Evolutionary conservation across 2,113 vertebrate genomes (phyloP), one percentile per base, ranked within the genome.

Genomic region (Geococcyx californianus): DNA sequence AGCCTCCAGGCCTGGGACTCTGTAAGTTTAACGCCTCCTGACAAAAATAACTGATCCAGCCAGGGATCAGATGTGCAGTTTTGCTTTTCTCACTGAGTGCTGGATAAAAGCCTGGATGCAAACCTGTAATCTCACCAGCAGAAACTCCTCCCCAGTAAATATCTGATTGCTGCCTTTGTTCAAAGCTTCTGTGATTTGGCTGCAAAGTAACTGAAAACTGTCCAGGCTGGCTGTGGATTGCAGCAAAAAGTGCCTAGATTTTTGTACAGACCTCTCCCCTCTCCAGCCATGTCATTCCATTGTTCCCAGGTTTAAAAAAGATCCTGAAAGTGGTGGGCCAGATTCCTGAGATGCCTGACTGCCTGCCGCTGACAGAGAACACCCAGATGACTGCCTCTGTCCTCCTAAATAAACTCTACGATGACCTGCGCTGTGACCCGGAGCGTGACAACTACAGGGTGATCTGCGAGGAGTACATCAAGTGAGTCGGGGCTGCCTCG

Each of bases 241-340:
- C 49, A 77, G 20, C 13, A 76, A 85, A 84, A 5, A 19, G 2
- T 12, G 11, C 23, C 9, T 19, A n/a, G 66, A 68, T 16, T 45
- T 58, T 55, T 55, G 56, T 24, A 7, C 23, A 72, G 66, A 44
- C 63, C 23, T 66, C 38, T 87, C 14, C 49, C 18, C 31, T 84
- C 80, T 79, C 29, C 55, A 63, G 52, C 67, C 2, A 0, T 45
- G 16, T 51, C 42, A 4, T 18, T 58, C 55, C 29, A 19, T 72
- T 60, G 3, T 82, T 84, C 40, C n/a, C 90, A 99, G 99, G 99
- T 67, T 97, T 99, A 86, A 99, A 98, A 95, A 99, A 99, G 97
- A 99, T 99, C 86, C 97, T 99, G 76, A 99, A 99, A 94, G 98
- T 99, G 31, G 99, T 98, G 64, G 99, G 99, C 17, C 99, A 99